phyloP scores from a whole-genome alignment of 2,797 vertebrate species.

The Sebastes hubbsi region DNA sequence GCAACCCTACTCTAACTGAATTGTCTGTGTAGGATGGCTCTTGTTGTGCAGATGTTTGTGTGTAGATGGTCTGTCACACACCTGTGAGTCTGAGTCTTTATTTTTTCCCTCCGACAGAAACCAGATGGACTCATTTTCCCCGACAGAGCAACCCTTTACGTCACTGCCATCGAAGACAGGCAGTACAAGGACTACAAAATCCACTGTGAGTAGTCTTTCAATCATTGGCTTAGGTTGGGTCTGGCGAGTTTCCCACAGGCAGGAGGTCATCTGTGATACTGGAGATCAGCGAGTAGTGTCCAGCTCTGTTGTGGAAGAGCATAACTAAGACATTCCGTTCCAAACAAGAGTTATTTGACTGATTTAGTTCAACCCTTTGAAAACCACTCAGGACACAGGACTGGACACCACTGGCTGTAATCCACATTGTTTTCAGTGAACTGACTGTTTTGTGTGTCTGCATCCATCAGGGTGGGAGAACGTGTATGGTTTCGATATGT shows the following conservation, averaged over 20 bases:
- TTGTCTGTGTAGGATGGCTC: too few relatives aligned
- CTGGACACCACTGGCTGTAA: neutral
- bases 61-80: too few relatives aligned
- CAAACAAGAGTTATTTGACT: neutral
- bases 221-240: neutral
- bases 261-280: neutral
- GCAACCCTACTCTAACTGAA: too few relatives aligned
- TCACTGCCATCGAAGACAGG: constrained; percentile 93
- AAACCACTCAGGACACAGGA: fast-evolving
- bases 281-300: neutral
- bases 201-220: constrained; percentile 86
- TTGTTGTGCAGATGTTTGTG: too few relatives aligned
- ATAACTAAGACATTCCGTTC: neutral
- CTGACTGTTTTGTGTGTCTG: neutral
- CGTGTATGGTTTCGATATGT: constrained; percentile 95
- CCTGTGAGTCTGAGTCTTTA: neutral
- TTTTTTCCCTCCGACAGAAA: constrained; percentile 73
- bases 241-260: too few relatives aligned
- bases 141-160: constrained; percentile 91
- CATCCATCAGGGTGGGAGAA: constrained; percentile 92
- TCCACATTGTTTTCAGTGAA: neutral
- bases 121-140: constrained; percentile 95
- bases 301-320: neutral
- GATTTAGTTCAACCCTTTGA: neutral
- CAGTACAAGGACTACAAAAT: constrained; percentile 98